These are phyloP conservation scores for Nymphalis c-album DNA, from an alignment of 2,888 invertebrate species.

Conservation along the genomic window DNA sequence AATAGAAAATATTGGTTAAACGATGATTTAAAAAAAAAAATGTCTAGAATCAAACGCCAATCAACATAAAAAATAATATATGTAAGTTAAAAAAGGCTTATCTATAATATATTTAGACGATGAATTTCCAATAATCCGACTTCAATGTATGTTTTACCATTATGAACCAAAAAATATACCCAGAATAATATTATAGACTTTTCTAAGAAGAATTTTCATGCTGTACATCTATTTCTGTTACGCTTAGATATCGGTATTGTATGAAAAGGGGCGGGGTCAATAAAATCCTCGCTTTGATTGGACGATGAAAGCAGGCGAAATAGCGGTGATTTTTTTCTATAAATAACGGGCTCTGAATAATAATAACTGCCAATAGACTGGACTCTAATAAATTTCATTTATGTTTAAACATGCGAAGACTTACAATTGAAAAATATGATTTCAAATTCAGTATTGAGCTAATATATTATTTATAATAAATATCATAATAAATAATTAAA, in stretches of 20 bases:
- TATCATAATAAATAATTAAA: too few species aligned
- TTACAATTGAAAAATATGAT: too few species aligned
- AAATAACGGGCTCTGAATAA: conserved; percentile 23
- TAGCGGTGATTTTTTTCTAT: conserved; percentile 34
- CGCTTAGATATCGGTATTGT: conserved; percentile 17
- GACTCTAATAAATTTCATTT: too few species aligned
- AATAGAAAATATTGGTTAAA: too few species aligned
- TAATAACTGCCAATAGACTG: conserved; percentile 32
- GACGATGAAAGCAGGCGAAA: conserved; percentile 34
- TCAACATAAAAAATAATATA: too few species aligned
- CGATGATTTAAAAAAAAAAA: too few species aligned
- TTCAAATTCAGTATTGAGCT: too few species aligned
- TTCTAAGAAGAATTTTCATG: conserved; percentile 6
- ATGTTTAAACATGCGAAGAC: too few species aligned
- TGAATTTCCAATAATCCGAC: neutral
- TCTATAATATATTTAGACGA: too few species aligned
- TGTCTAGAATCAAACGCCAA: too few species aligned
- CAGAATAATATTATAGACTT: neutral
- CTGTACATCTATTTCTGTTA: conserved; percentile 27
- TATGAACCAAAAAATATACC: neutral
- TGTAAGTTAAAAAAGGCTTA: too few species aligned
- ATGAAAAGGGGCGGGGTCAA: conserved; percentile 52
- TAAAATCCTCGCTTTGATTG: conserved; percentile 38
- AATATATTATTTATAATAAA: too few species aligned
- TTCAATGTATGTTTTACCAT: neutral